Evolutionary conservation across 1,140 invertebrate species (phyloP).

Genomic region (Cotesia glomerata): DNA sequence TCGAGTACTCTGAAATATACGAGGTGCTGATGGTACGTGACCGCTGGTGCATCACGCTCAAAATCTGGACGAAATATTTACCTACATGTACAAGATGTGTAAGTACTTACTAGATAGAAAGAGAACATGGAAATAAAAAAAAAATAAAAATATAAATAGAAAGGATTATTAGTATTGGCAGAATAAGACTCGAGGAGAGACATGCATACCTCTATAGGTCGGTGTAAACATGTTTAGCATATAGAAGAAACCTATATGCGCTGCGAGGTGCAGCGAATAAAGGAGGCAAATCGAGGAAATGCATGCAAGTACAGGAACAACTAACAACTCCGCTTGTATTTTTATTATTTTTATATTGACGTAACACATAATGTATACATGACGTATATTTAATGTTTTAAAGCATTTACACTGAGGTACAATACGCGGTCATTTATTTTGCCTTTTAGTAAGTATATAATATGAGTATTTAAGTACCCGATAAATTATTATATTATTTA

Average conservation of each 20-base stretch:
- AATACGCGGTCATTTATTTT: too few species aligned
- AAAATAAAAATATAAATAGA: too few species aligned
- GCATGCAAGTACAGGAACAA: slow-evolving; percentile 2
- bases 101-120: slow-evolving; percentile 2
- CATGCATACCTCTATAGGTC: too few species aligned
- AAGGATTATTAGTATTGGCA: slow-evolving; percentile 56
- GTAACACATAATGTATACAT: too few species aligned
- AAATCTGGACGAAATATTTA: slow-evolving; percentile 48
- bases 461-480: too few species aligned
- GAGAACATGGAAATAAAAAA: slow-evolving; percentile 30
- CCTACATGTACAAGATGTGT: slow-evolving; percentile 29
- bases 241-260: background rate
- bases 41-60: slow-evolving; percentile 48
- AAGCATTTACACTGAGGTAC: too few species aligned
- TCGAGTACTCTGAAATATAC: slow-evolving; percentile 6
- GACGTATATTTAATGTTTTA: too few species aligned
- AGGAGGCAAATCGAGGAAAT: slow-evolving; percentile 1
- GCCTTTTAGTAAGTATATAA: too few species aligned
- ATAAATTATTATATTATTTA: too few species aligned
- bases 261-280: background rate
- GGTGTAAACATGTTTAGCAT: background rate
- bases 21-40: slow-evolving; percentile 46
- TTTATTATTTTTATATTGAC: too few species aligned
- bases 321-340: too few species aligned
- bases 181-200: slow-evolving; percentile 33